phyloP scores from a whole-genome alignment of 2,797 vertebrate species.

The Tragelaphus oryx region DNA sequence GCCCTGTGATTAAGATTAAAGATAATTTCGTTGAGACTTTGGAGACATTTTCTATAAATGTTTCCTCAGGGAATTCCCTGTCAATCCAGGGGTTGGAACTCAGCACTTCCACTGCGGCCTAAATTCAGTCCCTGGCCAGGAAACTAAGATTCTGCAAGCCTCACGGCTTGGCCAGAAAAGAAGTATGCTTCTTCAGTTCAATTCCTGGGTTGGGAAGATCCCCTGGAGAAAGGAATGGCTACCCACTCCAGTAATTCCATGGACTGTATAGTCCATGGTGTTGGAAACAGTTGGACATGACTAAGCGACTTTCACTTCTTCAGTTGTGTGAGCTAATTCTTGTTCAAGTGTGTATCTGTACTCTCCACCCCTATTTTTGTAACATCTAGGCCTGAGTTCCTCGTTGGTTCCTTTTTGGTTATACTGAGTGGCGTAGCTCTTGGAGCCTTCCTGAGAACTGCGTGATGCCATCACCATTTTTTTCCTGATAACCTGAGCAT shows the following conservation, averaged over 20 bases:
- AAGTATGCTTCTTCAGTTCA: background rate
- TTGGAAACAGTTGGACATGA: background rate
- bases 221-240: background rate
- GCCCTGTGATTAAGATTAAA: background rate
- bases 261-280: background rate
- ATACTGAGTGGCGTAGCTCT: background rate
- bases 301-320: background rate
- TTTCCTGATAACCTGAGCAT: background rate
- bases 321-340: background rate
- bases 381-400: too few species aligned
- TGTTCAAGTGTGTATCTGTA: background rate
- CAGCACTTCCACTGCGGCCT: background rate
- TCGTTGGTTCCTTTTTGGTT: background rate
- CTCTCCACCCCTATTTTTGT: background rate
- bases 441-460: background rate
- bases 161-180: rapidly evolving
- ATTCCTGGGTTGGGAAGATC: background rate
- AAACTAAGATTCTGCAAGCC: background rate
- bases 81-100: background rate
- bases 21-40: background rate
- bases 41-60: background rate
- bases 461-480: too few species aligned
- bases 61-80: background rate
- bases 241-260: background rate
- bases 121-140: background rate